Conservation (phyloP, 2,797 vertebrate genomes). For the Pangasius sanitwongsei region DNA sequence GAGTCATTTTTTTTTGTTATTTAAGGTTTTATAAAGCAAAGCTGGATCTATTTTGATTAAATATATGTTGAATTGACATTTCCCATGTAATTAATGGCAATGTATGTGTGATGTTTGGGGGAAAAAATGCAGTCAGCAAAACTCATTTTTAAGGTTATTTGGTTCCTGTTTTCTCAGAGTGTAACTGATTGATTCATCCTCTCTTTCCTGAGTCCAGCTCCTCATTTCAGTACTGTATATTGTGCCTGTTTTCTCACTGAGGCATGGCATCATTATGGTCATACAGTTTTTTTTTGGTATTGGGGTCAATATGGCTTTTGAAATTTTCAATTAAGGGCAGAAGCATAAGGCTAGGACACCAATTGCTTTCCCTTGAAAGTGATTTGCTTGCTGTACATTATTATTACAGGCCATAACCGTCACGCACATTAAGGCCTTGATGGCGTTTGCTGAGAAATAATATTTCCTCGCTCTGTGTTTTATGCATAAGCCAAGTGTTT, state of each 20-base stretch:
- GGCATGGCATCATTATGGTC: conserved; percentile 26
- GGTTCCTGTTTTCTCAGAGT: background rate
- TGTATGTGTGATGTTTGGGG: background rate
- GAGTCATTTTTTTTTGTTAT: background rate
- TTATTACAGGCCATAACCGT: conserved; percentile 57
- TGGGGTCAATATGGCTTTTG: conserved; percentile 51
- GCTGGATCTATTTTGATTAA: background rate
- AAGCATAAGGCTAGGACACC: conserved; percentile 51
- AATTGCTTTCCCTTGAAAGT: conserved; percentile 56
- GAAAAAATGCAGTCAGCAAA: too few species aligned
- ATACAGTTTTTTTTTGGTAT: conserved; percentile 40
- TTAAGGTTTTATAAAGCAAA: background rate
- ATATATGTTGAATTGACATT: background rate
- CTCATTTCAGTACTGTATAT: background rate
- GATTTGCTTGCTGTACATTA: conserved; percentile 60
- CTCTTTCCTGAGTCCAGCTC: background rate
- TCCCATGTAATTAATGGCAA: background rate
- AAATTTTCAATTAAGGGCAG: conserved; percentile 60
- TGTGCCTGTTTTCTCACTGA: background rate
- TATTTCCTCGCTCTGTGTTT: conserved; percentile 79
- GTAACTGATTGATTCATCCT: background rate
- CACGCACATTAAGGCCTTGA: conserved; percentile 48
- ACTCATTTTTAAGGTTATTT: background rate
- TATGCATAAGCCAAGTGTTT: conserved; percentile 69
- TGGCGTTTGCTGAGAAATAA: conserved; percentile 70